Percentiles rank a stretch among this genome's conserved stretches.
Conservation (phyloP, 2,113 vertebrate species). For the Turdus rufiventris region DNA sequence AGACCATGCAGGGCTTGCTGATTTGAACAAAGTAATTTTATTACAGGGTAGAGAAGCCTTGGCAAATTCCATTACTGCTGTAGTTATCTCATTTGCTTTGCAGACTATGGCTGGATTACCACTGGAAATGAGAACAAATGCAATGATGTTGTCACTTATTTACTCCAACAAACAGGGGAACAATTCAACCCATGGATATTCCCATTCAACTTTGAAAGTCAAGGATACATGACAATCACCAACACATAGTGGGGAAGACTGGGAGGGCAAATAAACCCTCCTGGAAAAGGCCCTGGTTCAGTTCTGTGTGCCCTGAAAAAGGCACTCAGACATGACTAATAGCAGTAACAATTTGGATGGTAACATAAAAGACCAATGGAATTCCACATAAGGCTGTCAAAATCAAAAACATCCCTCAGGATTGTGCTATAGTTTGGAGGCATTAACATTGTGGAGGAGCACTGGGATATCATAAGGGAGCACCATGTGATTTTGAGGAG, state of each 20-base stretch:
- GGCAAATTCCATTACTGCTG: slow-evolving; percentile 40
- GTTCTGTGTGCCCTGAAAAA: background rate
- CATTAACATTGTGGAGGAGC: background rate
- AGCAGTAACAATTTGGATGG: background rate
- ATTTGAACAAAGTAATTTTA: slow-evolving; percentile 17
- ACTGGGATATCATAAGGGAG: background rate
- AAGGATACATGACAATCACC: background rate
- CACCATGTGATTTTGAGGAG: slow-evolving; percentile 18
- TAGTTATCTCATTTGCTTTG: slow-evolving; percentile 8
- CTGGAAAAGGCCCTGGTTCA: background rate
- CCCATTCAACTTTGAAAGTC: background rate
- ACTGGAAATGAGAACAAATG: background rate
- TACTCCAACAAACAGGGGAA: background rate
- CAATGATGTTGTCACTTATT: background rate
- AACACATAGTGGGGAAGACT: background rate
- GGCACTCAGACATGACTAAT: background rate
- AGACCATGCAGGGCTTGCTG: background rate
- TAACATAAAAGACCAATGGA: background rate
- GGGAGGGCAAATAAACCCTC: background rate
- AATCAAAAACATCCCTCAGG: background rate
- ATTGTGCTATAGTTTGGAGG: background rate
- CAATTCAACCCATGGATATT: background rate
- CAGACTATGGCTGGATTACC: background rate
- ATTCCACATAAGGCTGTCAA: background rate
- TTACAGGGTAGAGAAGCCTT: background rate